Evolutionary conservation across 2,888 invertebrate species (phyloP).

Genomic region (Morpho achilles): DNA sequence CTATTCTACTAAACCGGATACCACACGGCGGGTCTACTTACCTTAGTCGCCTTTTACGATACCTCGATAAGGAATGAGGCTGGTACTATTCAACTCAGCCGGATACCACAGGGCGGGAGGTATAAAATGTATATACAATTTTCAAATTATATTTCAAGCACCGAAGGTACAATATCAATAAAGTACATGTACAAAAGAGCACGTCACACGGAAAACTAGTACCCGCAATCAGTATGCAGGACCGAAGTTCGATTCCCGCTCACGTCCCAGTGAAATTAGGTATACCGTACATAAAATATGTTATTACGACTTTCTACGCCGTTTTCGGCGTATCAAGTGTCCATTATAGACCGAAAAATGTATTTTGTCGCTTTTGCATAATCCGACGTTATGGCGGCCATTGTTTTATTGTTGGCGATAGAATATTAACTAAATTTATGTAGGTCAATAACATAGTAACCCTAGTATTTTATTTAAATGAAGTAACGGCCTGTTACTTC

Average conservation of each 20-base stretch:
- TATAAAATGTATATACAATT: too few species aligned
- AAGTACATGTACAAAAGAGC: neutral
- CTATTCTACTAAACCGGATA: too few species aligned
- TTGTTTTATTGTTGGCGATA: constrained; percentile 21
- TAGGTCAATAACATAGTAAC: constrained; percentile 14
- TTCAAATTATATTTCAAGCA: too few species aligned
- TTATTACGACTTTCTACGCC: constrained; percentile 68
- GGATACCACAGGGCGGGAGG: too few species aligned
- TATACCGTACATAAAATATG: constrained; percentile 50
- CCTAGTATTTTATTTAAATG: too few species aligned
- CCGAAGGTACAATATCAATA: too few species aligned
- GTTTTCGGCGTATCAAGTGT: constrained; percentile 50
- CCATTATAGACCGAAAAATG: constrained; percentile 43
- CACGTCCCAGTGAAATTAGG: constrained; percentile 61
- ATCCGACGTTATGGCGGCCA: constrained; percentile 25
- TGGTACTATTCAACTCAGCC: too few species aligned
- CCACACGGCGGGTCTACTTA: too few species aligned
- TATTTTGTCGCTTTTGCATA: constrained; percentile 35
- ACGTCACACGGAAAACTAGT: constrained; percentile 23
- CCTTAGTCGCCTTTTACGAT: too few species aligned
- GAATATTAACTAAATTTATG: constrained; percentile 24
- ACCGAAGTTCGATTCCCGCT: constrained; percentile 52
- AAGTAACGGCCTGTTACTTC: too few species aligned
- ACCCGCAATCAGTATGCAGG: constrained; percentile 50
- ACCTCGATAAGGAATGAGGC: too few species aligned